Conservation (phyloP, 2,113 vertebrate genomes). For the Chamaetylas fuelleborni region DNA sequence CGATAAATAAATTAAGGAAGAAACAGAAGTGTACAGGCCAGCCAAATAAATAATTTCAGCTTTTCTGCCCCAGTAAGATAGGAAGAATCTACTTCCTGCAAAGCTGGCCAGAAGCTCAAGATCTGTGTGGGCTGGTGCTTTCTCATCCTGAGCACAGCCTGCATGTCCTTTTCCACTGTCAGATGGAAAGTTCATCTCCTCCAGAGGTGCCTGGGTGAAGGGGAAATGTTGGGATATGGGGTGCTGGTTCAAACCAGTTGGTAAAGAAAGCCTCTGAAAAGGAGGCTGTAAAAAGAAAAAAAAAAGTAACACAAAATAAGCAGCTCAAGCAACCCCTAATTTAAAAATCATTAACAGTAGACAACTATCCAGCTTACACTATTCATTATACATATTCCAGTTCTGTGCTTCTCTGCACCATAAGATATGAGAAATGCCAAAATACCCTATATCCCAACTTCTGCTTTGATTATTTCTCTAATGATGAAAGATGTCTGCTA, state of each 20-base stretch:
- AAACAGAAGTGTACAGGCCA: not conserved
- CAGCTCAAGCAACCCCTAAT: not conserved
- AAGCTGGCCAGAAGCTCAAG: not conserved
- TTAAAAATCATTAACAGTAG: not conserved
- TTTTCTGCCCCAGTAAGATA: conserved; percentile 11
- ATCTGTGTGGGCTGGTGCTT: not conserved
- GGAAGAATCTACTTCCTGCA: conserved; percentile 6
- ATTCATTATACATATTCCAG: not conserved
- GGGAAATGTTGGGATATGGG: not conserved
- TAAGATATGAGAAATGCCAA: not conserved
- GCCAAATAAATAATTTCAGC: conserved; percentile 2
- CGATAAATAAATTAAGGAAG: conserved; percentile 38
- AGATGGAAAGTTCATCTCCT: not conserved
- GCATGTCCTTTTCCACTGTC: not conserved
- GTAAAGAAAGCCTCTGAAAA: not conserved
- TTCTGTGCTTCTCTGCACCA: not conserved
- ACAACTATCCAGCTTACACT: not conserved
- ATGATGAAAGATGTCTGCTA: not conserved
- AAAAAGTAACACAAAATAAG: not conserved
- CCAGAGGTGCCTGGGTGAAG: not conserved
- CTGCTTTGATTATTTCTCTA: not conserved
- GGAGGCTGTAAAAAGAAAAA: not conserved
- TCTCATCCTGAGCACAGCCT: not conserved
- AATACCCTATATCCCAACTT: not conserved
- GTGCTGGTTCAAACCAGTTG: not conserved